A percentile compares a stretch with the other conserved stretches of the same genome.
These are phyloP conservation scores for Shinisaurus crocodilurus DNA, from an alignment of 2,113 vertebrate genomes.

Conservation along the genomic window DNA sequence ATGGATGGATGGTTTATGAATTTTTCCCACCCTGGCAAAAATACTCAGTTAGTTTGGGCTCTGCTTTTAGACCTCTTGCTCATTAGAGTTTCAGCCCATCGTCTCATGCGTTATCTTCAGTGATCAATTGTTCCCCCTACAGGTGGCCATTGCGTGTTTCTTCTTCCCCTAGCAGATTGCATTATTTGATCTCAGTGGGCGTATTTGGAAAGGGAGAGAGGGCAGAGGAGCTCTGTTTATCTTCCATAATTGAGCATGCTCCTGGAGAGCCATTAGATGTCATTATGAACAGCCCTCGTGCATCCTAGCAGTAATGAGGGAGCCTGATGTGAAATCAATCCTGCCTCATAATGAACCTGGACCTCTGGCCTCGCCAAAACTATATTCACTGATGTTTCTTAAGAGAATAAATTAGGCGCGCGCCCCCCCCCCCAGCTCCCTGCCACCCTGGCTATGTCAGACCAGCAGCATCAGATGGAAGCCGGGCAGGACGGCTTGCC, in stretches of 20 bases:
- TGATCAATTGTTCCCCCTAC: background rate
- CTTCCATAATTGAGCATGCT: background rate
- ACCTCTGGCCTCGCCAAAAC: accelerated
- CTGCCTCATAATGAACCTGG: background rate
- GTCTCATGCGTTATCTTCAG: background rate
- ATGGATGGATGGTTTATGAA: too few species aligned
- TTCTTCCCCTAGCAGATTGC: background rate
- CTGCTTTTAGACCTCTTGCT: too few species aligned
- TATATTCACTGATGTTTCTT: background rate
- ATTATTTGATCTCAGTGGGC: conserved; percentile 1
- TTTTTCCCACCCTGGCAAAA: too few species aligned
- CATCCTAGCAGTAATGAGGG: conserved; percentile 12
- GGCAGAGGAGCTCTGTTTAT: background rate
- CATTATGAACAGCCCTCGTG: background rate
- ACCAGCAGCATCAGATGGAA: background rate
- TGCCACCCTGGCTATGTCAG: background rate
- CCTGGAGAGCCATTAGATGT: conserved; percentile 14
- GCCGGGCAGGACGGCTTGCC: background rate
- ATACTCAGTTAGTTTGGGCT: background rate
- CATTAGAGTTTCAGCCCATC: background rate
- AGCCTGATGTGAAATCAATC: conserved; percentile 35
- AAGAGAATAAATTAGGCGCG: background rate
- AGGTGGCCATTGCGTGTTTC: background rate
- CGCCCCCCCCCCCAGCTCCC: background rate
- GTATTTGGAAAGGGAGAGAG: background rate